Percentiles rank a stretch among this genome's conserved stretches.
These are phyloP conservation scores for Indri indri DNA, from an alignment of 2,113 vertebrate species.

Conservation along the genomic window DNA sequence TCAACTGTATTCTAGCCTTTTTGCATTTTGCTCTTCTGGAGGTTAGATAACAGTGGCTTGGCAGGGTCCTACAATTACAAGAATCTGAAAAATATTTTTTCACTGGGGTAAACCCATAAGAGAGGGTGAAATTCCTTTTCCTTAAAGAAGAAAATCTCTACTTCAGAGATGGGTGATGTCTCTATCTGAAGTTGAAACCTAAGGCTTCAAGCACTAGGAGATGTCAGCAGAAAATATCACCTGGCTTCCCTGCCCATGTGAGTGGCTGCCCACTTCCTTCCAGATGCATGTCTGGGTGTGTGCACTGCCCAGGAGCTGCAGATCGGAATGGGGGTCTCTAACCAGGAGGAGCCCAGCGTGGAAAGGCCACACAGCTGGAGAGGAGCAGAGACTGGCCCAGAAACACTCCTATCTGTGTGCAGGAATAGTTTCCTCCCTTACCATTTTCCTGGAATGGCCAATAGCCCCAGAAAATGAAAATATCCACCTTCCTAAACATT, in stretches of 20 bases:
- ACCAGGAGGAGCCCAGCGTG: rapidly evolving
- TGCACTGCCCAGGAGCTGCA: rapidly evolving
- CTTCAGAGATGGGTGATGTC: not conserved
- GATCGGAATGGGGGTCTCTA: not conserved
- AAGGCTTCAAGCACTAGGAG: not conserved
- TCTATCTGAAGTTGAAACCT: not conserved
- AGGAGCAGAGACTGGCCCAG: too few species aligned
- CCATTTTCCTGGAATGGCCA: rapidly evolving
- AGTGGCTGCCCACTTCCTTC: not conserved
- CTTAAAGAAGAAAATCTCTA: not conserved
- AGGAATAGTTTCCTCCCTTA: not conserved
- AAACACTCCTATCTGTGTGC: not conserved
- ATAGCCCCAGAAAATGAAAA: not conserved
- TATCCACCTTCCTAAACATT: not conserved
- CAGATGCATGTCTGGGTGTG: rapidly evolving
- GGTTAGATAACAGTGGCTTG: not conserved
- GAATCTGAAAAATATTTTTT: not conserved
- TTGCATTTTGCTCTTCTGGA: not conserved
- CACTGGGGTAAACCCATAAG: not conserved
- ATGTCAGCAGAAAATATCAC: not conserved
- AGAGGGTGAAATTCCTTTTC: not conserved
- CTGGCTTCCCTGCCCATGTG: not conserved
- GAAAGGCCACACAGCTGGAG: not conserved
- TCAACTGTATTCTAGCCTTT: not conserved
- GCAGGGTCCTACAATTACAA: not conserved